Conservation (phyloP, 1,140 invertebrate genomes). For the Micrasema longulum region DNA sequence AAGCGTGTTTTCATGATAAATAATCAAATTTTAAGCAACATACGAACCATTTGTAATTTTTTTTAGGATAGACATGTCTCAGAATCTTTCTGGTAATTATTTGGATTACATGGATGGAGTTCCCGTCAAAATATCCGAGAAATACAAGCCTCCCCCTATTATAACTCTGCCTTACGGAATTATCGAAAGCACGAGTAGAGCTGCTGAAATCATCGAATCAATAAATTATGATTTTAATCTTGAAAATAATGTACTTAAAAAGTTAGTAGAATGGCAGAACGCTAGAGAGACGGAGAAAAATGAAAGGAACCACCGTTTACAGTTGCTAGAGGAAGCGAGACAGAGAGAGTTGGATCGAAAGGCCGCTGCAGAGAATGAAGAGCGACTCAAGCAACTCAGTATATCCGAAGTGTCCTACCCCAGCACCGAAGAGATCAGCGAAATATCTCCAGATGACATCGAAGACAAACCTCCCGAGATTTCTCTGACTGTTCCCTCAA, state of each 20-base stretch:
- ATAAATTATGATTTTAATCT: constrained; percentile 77
- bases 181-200: constrained; percentile 68
- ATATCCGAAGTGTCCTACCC: constrained; percentile 71
- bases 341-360: constrained; percentile 63
- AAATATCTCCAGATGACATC: constrained; percentile 68
- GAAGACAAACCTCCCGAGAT: constrained; percentile 56
- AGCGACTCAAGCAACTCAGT: constrained; percentile 68
- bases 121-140: constrained; percentile 88
- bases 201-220: constrained; percentile 68
- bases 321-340: constrained; percentile 68
- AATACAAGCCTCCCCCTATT: constrained; percentile 81
- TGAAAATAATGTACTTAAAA: constrained; percentile 76
- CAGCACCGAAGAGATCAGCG: constrained; percentile 65
- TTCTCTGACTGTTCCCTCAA: constrained; percentile 56
- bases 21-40: constrained; percentile 6
- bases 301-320: constrained; percentile 70
- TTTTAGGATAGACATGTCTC: constrained; percentile 56
- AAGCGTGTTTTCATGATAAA: constrained; percentile 20
- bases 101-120: constrained; percentile 88
- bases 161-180: constrained; percentile 77
- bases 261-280: constrained; percentile 76
- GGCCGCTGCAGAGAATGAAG: constrained; percentile 64
- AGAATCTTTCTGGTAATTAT: constrained; percentile 67
- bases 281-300: constrained; percentile 72
- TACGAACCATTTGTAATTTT: constrained; percentile 10